Conservation (phyloP, 2,888 invertebrate genomes). For the Epsilonema sp. region DNA sequence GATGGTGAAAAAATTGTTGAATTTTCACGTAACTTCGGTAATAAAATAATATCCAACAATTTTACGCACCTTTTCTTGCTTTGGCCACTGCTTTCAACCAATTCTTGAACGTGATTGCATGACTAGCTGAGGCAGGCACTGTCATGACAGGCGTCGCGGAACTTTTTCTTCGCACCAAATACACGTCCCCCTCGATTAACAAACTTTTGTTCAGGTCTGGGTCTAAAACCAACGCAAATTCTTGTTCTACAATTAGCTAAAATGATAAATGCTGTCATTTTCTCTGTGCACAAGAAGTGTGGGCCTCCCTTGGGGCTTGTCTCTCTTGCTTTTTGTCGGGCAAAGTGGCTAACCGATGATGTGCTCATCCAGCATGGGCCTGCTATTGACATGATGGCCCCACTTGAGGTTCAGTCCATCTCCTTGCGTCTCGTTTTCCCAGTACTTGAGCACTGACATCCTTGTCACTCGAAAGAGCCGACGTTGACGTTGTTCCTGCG, state of each 20-base stretch:
- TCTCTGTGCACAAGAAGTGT: no score
- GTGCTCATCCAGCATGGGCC: slow-evolving; percentile 18
- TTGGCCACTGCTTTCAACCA: not conserved
- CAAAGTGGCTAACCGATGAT: no score
- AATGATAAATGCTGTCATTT: no score
- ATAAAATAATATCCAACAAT: not conserved
- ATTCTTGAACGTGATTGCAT: not conserved
- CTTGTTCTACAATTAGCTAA: no score
- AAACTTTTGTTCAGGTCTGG: not conserved
- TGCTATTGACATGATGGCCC: slow-evolving; percentile 17
- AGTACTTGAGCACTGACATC: slow-evolving; percentile 19
- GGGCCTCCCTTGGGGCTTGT: no score
- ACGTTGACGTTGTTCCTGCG: no score
- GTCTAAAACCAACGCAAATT: not conserved
- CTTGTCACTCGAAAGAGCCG: slow-evolving; percentile 19
- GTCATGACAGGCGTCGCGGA: not conserved
- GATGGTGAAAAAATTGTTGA: no score
- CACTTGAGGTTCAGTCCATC: slow-evolving; percentile 17
- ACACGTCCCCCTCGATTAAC: not conserved
- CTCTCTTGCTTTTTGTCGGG: no score
- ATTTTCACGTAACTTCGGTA: no score
- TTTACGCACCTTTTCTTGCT: not conserved
- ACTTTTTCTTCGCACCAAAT: not conserved
- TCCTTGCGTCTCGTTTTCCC: slow-evolving; percentile 17
- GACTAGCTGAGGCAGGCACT: not conserved